Conservation (phyloP, 2,888 invertebrate genomes). For the Acholoe squamosa region DNA sequence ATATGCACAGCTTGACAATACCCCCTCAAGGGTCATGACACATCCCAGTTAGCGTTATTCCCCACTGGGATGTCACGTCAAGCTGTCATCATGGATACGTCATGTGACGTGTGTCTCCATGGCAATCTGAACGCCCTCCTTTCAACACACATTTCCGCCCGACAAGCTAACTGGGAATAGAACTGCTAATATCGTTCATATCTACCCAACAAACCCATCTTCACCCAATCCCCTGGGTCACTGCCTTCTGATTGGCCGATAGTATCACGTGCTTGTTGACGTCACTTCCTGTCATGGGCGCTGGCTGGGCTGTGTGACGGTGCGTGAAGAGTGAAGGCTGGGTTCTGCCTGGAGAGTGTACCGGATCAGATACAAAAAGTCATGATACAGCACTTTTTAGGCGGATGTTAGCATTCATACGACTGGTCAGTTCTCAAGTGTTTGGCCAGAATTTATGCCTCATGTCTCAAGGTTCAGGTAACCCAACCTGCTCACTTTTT, state of each 20-base stretch:
- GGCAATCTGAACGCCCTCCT: background rate
- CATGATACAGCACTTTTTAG: no score
- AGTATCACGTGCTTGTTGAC: conserved; percentile 39
- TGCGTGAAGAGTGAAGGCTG: background rate
- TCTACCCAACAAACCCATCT: background rate
- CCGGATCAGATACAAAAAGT: no score
- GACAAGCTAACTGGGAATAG: no score
- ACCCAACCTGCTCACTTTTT: no score
- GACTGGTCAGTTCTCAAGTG: no score
- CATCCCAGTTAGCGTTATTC: background rate
- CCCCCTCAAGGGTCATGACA: background rate
- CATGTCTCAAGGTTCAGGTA: no score
- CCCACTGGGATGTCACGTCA: background rate
- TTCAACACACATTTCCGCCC: background rate
- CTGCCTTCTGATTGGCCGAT: background rate
- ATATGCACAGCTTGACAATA: no score
- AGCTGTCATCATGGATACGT: background rate
- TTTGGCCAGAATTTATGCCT: no score
- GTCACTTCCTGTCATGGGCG: conserved; percentile 19
- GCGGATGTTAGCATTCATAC: no score
- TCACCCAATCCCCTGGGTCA: background rate
- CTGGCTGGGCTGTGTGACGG: background rate
- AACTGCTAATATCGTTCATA: no score
- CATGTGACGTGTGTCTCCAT: background rate
- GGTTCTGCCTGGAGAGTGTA: no score